Evolutionary conservation across 2,888 invertebrate genomes (phyloP), one percentile per base, ranked within the genome.

Genomic region (Drosophila anomalata): DNA sequence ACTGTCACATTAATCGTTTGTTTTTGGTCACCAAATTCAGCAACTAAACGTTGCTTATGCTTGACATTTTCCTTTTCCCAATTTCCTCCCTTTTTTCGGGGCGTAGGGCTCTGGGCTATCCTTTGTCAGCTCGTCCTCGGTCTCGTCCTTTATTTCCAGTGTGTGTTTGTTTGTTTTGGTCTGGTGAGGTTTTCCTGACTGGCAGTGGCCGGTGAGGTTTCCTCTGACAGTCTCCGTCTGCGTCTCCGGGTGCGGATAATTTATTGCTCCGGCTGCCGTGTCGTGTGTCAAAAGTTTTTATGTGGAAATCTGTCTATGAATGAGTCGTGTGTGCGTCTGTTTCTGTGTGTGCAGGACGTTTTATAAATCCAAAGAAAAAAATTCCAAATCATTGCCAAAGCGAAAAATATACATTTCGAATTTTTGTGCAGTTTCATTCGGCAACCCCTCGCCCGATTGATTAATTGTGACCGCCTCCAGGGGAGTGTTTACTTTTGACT

Each of bases 1-100:
- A 89, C 89, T 89, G 89, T 89, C 89, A 89, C 87, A 87, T 89
- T 88, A 80, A 89, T 89, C 89, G 88, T 89, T 89, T 89, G 78
- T 89, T 87, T 87, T 84, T 82, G 83, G 83, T 76, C 79, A 87
- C 86, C 78, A 75, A 82, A 84, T 87, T 76, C 79, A 87, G 83
- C 81, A 76, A 82, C 87, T 87, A 80, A 82, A 87, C 77, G 84
- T 76, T 78, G 61, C 78, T 68, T 41, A 50, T 48, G 56, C 50
- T 52, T 78, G 66, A 55, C 76, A 78, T 75, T 74, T 75, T 77
- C 39, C 57, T 46, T 50, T 51, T 57, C 29, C 48, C 36, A 47
- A 53, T 71, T 58, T 44, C 68, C 44, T 59, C 58, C 61, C 63
- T 48, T 54, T 44, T 62, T 48, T 51, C 39, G 55, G 59, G 81